Conservation (phyloP, 2,113 vertebrate species). For the Xiphorhynchus elegans region DNA sequence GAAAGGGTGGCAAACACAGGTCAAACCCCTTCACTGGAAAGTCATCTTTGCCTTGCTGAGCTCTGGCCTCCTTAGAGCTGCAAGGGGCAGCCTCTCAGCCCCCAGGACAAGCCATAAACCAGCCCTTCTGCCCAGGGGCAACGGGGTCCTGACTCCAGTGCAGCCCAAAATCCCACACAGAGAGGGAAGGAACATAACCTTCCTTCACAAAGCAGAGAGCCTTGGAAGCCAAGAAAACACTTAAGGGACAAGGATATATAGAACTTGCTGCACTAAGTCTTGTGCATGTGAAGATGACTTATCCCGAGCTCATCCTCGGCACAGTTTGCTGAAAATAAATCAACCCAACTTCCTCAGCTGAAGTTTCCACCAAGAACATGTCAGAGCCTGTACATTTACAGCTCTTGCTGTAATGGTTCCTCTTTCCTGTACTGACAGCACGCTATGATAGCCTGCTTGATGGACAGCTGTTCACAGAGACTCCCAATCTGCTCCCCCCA, state of each 20-base stretch:
- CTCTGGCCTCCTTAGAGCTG: not conserved
- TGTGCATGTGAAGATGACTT: not conserved
- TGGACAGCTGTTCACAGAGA: not conserved
- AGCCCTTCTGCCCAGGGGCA: not conserved
- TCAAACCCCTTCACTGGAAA: not conserved
- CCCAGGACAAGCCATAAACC: not conserved
- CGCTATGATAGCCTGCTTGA: not conserved
- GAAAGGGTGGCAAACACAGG: accelerated
- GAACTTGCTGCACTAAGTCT: not conserved
- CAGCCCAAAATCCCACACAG: not conserved
- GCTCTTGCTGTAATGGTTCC: not conserved
- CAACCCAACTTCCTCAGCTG: not conserved
- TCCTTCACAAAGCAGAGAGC: not conserved
- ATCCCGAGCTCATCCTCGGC: not conserved
- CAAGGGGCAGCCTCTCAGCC: not conserved
- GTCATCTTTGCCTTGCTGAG: not conserved
- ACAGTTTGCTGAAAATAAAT: not conserved
- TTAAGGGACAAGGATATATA: not conserved
- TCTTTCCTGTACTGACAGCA: not conserved
- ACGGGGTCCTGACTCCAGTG: accelerated
- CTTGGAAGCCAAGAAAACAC: not conserved
- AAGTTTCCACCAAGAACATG: not conserved
- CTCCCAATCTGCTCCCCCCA: not conserved
- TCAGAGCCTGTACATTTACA: not conserved
- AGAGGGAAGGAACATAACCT: not conserved